Percentiles rank a stretch among this genome's conserved stretches.
These are phyloP conservation scores for Ptilorrhoa leucosticta DNA, from an alignment of 2,113 vertebrate species.

Conservation along the genomic window DNA sequence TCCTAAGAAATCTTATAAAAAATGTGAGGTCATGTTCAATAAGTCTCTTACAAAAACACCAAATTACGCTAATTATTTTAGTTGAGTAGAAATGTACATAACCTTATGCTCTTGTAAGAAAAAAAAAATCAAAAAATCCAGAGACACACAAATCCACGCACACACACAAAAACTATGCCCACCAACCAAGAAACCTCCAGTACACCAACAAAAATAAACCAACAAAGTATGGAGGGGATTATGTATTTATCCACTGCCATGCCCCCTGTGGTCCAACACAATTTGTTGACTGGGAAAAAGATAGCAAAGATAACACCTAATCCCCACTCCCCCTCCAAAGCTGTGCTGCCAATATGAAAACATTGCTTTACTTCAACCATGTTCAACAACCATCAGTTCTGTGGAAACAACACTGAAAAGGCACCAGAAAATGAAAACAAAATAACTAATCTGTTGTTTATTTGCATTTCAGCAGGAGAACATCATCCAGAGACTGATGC, in stretches of 20 bases:
- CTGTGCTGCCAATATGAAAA: neutral
- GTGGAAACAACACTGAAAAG: neutral
- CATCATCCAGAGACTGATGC: neutral
- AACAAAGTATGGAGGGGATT: neutral
- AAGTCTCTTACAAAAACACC: neutral
- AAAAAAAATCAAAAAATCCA: neutral
- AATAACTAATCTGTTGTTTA: neutral
- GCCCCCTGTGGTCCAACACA: neutral
- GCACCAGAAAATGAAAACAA: neutral
- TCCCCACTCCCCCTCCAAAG: neutral
- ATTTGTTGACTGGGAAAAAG: neutral
- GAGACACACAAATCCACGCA: neutral
- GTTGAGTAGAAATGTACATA: neutral
- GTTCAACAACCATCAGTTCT: neutral
- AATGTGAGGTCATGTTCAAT: neutral
- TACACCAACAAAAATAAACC: neutral
- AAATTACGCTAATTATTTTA: neutral
- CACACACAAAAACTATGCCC: neutral
- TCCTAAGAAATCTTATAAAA: neutral
- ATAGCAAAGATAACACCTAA: neutral
- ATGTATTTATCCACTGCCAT: neutral
- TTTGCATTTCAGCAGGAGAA: neutral
- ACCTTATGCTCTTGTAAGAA: neutral
- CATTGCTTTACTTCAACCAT: neutral
- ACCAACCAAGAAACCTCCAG: neutral